phyloP scores from a whole-genome alignment of 2,888 invertebrate species.

The Liposcelis brunnea region DNA sequence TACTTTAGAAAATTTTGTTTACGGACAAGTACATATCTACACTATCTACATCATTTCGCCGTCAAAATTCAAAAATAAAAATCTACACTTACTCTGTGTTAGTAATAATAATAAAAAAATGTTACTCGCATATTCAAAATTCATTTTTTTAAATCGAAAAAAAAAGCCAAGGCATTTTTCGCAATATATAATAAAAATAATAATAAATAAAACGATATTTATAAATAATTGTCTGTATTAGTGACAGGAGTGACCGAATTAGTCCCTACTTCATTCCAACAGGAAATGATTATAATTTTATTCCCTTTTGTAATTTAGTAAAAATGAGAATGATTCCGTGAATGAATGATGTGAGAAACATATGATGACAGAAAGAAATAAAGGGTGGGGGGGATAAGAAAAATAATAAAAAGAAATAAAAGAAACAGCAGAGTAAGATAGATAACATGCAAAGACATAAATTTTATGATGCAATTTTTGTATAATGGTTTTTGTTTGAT shows the following conservation, averaged over 20 bases:
- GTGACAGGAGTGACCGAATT: too few species aligned
- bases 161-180: conserved; percentile 23
- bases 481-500: too few species aligned
- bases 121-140: too few species aligned
- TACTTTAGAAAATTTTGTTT: conserved; percentile 5
- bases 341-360: background rate
- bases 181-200: conserved; percentile 21
- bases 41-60: too few species aligned
- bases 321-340: too few species aligned
- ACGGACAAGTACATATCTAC: conserved; percentile 17
- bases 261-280: too few species aligned
- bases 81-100: too few species aligned
- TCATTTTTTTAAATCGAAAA: conserved; percentile 6
- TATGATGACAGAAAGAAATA: background rate
- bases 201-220: conserved; percentile 23
- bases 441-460: background rate
- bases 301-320: too few species aligned
- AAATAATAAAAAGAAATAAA: conserved; percentile 9
- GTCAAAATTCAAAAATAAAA: too few species aligned
- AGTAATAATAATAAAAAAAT: too few species aligned
- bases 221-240: too few species aligned
- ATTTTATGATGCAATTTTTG: too few species aligned
- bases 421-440: conserved; percentile 11
- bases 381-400: background rate
- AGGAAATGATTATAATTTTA: conserved; percentile 18